Evolutionary conservation across 2,888 invertebrate species (phyloP), one percentile per base, ranked within the genome.

Genomic region (Hyles lineata): DNA sequence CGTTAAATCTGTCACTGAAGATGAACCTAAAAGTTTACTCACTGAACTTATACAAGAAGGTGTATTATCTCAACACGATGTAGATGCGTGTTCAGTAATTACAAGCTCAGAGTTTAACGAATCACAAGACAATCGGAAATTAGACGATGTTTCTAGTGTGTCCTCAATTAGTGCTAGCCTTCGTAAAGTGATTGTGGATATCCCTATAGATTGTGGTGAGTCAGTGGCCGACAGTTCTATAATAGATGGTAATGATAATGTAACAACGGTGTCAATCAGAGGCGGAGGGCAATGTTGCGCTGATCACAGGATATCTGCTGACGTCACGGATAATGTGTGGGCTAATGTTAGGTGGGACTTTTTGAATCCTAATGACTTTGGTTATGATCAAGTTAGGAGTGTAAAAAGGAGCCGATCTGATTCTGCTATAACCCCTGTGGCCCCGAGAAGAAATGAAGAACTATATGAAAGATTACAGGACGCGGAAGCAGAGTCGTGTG

Each of bases 311-410:
- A 93, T 94, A 85, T 94, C 94, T 8, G 92, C 93, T 60, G 93
- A 94, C 79, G 87, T 88, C 60, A 89, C 89, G 25, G 93, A 94
- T 70, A 95, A 94, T 76, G 93, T 95, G 32, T 95, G 94, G 94
- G 92, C 94, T 59, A 94, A 93, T 77, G 93, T 95, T 9, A 86
- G 85, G 72, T 95, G 95, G 95, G 90, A 95, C 78, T 95, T 95
- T 76, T 85, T 95, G 4, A 94, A 94, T 76, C 93, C 95, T 9
- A 82, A 89, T 59, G 95, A 94, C 81, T 94, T 90, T 75, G 94
- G 93, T 21, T 95, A 95, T 75, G 94, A 95, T 82, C 92, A 91
- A 84, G 84, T 95, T 17, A 90, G 87, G 43, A 91, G 88, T 76
- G 92, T 95, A 0, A 93, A 94, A 79, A 85, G 95, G 80, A 92